Conservation (phyloP, 2,888 invertebrate species). For the Mythimna pallens region DNA sequence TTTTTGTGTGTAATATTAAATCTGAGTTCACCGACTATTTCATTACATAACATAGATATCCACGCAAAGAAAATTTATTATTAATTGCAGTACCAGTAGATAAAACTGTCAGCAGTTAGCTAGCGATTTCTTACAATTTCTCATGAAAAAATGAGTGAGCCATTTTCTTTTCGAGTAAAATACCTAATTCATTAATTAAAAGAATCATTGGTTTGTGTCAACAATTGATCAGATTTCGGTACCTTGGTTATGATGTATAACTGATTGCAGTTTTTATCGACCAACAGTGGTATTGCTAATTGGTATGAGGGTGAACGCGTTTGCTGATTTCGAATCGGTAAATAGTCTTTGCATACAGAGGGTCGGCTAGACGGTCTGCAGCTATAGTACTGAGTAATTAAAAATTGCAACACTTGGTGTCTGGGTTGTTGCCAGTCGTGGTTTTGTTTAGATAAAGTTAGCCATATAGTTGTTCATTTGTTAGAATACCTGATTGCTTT, state of each 20-base stretch:
- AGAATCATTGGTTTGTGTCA: not conserved
- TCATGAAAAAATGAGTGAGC: too few species aligned
- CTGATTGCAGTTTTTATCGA: slow-evolving; percentile 22
- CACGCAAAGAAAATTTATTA: too few species aligned
- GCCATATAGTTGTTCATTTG: not conserved
- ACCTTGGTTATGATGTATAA: slow-evolving; percentile 5
- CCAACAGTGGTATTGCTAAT: slow-evolving; percentile 37
- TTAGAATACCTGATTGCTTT: slow-evolving; percentile 12
- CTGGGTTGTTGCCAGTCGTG: not conserved
- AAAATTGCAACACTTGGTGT: slow-evolving; percentile 24
- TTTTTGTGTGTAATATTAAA: too few species aligned
- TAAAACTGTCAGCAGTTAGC: too few species aligned
- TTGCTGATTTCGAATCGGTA: slow-evolving; percentile 43
- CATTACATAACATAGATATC: too few species aligned
- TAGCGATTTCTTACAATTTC: too few species aligned
- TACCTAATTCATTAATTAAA: not conserved
- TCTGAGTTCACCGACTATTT: too few species aligned
- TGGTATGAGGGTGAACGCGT: slow-evolving; percentile 43
- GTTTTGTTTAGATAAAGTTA: not conserved
- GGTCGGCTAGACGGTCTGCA: slow-evolving; percentile 32
- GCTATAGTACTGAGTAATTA: slow-evolving; percentile 14
- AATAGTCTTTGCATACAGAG: slow-evolving; percentile 45
- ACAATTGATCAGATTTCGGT: not conserved
- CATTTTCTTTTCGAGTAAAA: too few species aligned
- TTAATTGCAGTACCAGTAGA: too few species aligned